These are phyloP conservation scores for Pinctada fucata DNA, from an alignment of 2,888 invertebrate genomes.

Conservation along the genomic window DNA sequence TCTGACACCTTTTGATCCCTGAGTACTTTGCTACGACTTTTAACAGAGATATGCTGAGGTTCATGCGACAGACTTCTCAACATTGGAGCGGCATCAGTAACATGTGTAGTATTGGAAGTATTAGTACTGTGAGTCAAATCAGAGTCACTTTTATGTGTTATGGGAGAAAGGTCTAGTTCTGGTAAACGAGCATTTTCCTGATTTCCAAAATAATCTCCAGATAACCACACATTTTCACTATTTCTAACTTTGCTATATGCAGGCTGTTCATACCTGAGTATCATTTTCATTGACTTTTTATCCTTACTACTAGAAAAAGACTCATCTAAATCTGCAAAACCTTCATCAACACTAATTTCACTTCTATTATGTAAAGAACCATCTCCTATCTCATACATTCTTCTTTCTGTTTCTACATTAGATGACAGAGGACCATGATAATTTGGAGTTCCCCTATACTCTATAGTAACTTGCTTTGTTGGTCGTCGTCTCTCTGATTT, in stretches of 20 bases:
- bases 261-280: neutral
- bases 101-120: neutral
- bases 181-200: neutral
- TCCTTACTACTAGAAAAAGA: neutral
- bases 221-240: neutral
- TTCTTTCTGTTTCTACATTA: neutral
- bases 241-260: neutral
- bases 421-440: neutral
- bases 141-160: slow-evolving; percentile 11
- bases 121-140: neutral
- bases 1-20: neutral
- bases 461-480: slow-evolving; percentile 1
- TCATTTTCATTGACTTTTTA: neutral
- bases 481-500: neutral
- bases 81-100: neutral
- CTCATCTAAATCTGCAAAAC: slow-evolving; percentile 10
- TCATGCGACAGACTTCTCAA: neutral
- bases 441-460: neutral
- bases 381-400: neutral
- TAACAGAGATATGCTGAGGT: neutral
- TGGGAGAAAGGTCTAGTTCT: neutral
- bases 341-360: slow-evolving; percentile 10
- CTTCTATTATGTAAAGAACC: neutral
- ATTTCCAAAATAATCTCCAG: neutral
- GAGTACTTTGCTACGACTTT: neutral